Percentiles rank a stretch among this genome's conserved stretches.
phyloP scores from a whole-genome alignment of 1,140 invertebrate species.

The Danaus melanippus region DNA sequence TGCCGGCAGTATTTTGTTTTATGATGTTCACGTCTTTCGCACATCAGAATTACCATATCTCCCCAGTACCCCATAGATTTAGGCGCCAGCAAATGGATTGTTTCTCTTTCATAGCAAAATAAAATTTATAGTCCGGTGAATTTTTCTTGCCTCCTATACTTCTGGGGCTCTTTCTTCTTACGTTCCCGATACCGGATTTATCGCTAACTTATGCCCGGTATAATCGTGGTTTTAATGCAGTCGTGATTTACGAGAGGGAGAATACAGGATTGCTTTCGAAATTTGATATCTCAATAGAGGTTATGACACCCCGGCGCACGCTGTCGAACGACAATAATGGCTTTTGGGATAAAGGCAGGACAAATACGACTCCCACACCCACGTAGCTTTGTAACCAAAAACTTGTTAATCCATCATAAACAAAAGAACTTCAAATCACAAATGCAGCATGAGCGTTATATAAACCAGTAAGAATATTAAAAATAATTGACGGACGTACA shows the following conservation, averaged over 20 bases:
- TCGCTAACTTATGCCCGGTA: slow-evolving; percentile 64
- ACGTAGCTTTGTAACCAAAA: no score
- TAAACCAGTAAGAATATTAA: slow-evolving; percentile 35
- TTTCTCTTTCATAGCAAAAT: slow-evolving; percentile 52
- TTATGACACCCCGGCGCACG: slow-evolving; percentile 51
- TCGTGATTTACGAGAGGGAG: slow-evolving; percentile 56
- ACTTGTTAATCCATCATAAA: no score
- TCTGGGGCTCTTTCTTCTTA: slow-evolving; percentile 38
- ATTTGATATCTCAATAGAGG: slow-evolving; percentile 67
- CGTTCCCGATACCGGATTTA: slow-evolving; percentile 55
- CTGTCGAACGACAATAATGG: slow-evolving; percentile 7
- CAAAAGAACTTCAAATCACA: background rate
- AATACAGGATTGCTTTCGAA: slow-evolving; percentile 57
- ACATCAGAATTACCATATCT: slow-evolving; percentile 3
- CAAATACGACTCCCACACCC: no score
- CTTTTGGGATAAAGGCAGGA: background rate
- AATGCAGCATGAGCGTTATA: slow-evolving; percentile 18
- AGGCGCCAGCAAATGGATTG: slow-evolving; percentile 63
- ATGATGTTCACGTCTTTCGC: slow-evolving; percentile 3
- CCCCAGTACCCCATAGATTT: slow-evolving; percentile 45
- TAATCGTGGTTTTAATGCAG: slow-evolving; percentile 68
- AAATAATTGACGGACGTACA: slow-evolving; percentile 50
- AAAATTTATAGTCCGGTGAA: slow-evolving; percentile 58
- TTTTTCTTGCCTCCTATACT: slow-evolving; percentile 38
- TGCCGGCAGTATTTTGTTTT: no score